Base-by-base conservation (phyloP, 1,140 invertebrate genomes). In the Brachionus plicatilis region DNA sequence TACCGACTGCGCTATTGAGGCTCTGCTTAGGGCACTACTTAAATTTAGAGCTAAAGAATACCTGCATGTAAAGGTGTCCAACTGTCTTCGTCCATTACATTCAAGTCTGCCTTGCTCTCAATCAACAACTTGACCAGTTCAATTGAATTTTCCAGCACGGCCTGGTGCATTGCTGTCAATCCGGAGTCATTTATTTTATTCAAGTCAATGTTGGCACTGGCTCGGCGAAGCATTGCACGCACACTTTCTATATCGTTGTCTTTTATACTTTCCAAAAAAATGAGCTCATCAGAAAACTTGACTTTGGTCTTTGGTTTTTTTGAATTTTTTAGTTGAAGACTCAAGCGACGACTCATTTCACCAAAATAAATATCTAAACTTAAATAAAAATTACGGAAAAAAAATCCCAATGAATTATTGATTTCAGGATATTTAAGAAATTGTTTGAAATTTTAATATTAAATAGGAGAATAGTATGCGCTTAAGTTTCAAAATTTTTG, bases 81-180 rank as follows among this genome's bases (percentile, higher is more conserved):
- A 87, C 94, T 93, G 89, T 99, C 97, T 87, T 94, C 93, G 90
- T 99, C 97, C 86, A 95, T 93, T 87, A 96, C 93, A 79, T 89
- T 99, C 0, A 99, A 96, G 89, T 98, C 95, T 37, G 97, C 97
- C 70, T 95, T 95, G 90, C 95, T 95, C 87, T 97, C 94, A 56
- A 99, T 90, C n/a, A 99, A 91, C 5, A 99, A 90, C 85, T 93
- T 93, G 92, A 98, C 93, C 95, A 99, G 98, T 80, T 96, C 94
- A 89, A 98, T 94, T 89, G 96, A 98, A 88, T 99, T 96, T 90
- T 99, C 97, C 86, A 99, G 99, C 88, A 97, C 60, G 17, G 82
- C 82, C 37, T 70, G 68, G 29, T 83, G 82, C 27, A 83, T 33
- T 12, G 82, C 82, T 65, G 82, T 83, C 43, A 83, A n/a, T 88